A percentile compares a stretch with the other conserved stretches of the same genome.
Conservation (phyloP, 1,140 invertebrate species). For the Zaprionus kolodkinae region DNA sequence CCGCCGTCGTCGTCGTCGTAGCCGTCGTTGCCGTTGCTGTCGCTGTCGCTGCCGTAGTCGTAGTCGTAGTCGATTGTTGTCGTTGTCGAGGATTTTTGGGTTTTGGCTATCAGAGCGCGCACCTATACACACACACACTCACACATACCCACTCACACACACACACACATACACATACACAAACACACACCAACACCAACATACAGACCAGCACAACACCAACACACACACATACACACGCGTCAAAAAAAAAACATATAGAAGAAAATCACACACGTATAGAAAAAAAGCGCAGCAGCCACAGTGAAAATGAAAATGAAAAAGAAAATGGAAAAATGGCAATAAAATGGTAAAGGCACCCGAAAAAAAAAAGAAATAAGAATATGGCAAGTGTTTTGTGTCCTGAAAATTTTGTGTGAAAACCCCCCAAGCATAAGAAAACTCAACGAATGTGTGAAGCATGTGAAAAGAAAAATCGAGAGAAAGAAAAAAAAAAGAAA, state of each 20-base stretch:
- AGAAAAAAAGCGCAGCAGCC: slow-evolving; percentile 26
- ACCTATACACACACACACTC: slow-evolving; percentile 38
- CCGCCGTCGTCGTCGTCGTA: slow-evolving; percentile 36
- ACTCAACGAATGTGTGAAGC: slow-evolving; percentile 28
- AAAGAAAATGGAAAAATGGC: slow-evolving; percentile 60
- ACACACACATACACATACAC: slow-evolving; percentile 27
- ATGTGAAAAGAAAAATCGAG: neutral
- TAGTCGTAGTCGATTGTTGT: slow-evolving; percentile 38
- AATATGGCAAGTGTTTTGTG: slow-evolving; percentile 50
- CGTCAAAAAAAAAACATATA: slow-evolving; percentile 29
- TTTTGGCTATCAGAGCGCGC: slow-evolving; percentile 60
- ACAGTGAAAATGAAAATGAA: slow-evolving; percentile 64
- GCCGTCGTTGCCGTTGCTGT: slow-evolving; percentile 32
- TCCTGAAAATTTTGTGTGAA: slow-evolving; percentile 12
- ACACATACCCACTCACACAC: slow-evolving; percentile 27
- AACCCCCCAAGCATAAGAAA: slow-evolving; percentile 9
- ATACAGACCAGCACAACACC: slow-evolving; percentile 6
- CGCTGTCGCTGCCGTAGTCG: slow-evolving; percentile 24
- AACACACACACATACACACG: slow-evolving; percentile 16
- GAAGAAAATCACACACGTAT: slow-evolving; percentile 29
- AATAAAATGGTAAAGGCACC: slow-evolving; percentile 60
- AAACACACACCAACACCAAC: slow-evolving; percentile 1
- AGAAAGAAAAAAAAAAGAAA: slow-evolving; percentile 13
- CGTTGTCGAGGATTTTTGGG: slow-evolving; percentile 75
- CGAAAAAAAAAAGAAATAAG: slow-evolving; percentile 32